Base-by-base conservation (phyloP, 2,797 vertebrate genomes). In the Coluber constrictor region DNA sequence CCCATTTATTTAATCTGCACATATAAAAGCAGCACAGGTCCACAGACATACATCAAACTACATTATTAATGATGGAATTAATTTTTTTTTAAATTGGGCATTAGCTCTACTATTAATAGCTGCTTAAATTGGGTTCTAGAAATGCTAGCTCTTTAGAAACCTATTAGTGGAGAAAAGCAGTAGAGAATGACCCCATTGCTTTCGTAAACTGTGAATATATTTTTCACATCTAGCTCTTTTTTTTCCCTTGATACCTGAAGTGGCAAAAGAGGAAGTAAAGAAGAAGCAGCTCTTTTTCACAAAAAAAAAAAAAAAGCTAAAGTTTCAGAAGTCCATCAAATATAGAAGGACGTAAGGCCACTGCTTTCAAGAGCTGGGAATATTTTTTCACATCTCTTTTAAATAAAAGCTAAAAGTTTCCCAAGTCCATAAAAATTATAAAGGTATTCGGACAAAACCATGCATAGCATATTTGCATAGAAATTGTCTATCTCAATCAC, bases 401-500 rank as follows among this genome's bases (percentile, higher is more conserved):
- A 32, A 74, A 90, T 74, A 23, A 32, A 32, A 32, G 57, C 20
- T 32, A 87, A 37, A 9, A 18, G 54, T 87, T 87, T 91, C 47
- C 51, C 10, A 91, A 63, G 6, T 55, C 79, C n/a, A 51, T 60
- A 23, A 56, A 87, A 66, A 23, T 15, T 1, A 43, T 9, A 3
- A 23, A 27, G 5, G 70, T 57, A 74, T 61, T 51, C 32, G 74
- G 56, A 29, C 59, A 37, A 54, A 79, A 29, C n/a, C 4, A 47
- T 25, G 20, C 47, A n/a, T 74, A 25, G 43, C 47, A 63, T 7
- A 15, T 25, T 55, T 32, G n/a, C 59, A 54, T 25, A 91, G 18
- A n/a, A 70, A 90, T 2, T 27, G n/a, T 20, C 63, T 3, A 37
- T 88, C 9, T 55, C 25, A 0, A 86, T 88, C 29, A 23, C 0